phyloP scores from a whole-genome alignment of 1,140 invertebrate genomes.

The Daktulosphaira vitifoliae region DNA sequence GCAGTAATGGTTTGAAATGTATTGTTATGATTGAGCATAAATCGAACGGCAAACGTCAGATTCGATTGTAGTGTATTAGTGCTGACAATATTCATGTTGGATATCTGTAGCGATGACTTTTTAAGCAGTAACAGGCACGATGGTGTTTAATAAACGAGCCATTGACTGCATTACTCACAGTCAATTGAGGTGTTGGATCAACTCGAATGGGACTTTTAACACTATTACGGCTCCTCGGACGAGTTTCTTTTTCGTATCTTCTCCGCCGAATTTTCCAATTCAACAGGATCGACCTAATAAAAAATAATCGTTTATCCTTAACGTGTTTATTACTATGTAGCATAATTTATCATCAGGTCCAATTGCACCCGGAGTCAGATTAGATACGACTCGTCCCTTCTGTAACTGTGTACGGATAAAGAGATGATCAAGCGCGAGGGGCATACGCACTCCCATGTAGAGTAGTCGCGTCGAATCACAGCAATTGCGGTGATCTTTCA shows the following conservation, averaged over 20 bases:
- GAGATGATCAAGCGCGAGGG: neutral
- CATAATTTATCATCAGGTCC: slow-evolving; percentile 20
- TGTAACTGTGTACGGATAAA: too few relatives aligned
- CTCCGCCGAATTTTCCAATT: slow-evolving; percentile 12
- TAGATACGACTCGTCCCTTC: slow-evolving; percentile 24
- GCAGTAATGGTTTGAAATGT: too few relatives aligned
- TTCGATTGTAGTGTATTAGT: too few relatives aligned
- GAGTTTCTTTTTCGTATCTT: neutral
- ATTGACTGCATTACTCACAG: slow-evolving; percentile 18
- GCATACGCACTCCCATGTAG: neutral
- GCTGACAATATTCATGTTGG: too few relatives aligned
- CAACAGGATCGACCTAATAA: neutral
- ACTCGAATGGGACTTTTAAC: too few relatives aligned
- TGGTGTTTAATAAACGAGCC: slow-evolving; percentile 16
- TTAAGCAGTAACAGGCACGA: too few relatives aligned
- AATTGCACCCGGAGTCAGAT: neutral
- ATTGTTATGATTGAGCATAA: too few relatives aligned
- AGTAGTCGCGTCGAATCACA: slow-evolving; percentile 22
- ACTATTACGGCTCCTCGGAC: neutral
- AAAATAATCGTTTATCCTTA: neutral
- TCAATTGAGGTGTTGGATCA: neutral
- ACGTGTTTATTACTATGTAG: slow-evolving; percentile 23
- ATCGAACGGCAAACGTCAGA: too few relatives aligned
- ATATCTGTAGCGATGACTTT: too few relatives aligned
- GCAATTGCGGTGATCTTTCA: slow-evolving; percentile 17